A percentile compares a stretch with the other conserved stretches of the same genome.
Conservation (phyloP, 2,888 invertebrate genomes). For the Eupithecia dodoneata region DNA sequence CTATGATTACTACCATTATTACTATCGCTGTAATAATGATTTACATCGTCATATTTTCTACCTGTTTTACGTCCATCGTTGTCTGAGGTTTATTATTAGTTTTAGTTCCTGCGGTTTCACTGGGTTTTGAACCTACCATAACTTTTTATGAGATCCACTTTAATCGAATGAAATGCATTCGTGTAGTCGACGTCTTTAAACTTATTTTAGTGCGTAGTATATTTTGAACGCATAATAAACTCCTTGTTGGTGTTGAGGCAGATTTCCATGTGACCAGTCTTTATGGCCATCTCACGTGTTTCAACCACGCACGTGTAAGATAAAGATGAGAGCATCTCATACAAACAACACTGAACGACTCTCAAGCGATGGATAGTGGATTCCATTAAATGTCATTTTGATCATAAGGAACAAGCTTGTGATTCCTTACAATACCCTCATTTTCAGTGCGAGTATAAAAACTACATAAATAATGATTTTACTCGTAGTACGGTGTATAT, state of each 20-base stretch:
- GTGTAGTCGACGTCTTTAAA: background rate
- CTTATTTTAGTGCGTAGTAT: conserved; percentile 1
- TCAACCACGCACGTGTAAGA: conserved; percentile 11
- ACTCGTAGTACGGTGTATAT: too few relatives aligned
- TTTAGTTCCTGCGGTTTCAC: background rate
- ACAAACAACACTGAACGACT: conserved; percentile 3
- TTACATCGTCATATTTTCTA: conserved; percentile 3
- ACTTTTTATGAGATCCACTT: background rate
- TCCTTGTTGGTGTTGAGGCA: conserved; percentile 5
- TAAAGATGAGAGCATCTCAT: conserved; percentile 9
- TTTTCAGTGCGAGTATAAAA: background rate
- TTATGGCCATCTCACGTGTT: conserved; percentile 16
- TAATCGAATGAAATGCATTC: background rate
- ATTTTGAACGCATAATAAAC: conserved; percentile 7
- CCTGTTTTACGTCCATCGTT: conserved; percentile 5
- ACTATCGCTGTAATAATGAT: background rate
- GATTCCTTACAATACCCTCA: background rate
- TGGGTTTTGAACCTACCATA: background rate
- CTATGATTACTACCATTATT: conserved; percentile 8
- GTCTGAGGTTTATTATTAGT: background rate
- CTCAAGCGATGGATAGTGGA: background rate
- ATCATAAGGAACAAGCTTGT: background rate
- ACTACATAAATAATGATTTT: too few relatives aligned
- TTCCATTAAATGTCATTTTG: background rate
- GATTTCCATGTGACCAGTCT: conserved; percentile 13